These are phyloP conservation scores for Ostrea edulis DNA, from an alignment of 1,140 invertebrate species.

Conservation along the genomic window DNA sequence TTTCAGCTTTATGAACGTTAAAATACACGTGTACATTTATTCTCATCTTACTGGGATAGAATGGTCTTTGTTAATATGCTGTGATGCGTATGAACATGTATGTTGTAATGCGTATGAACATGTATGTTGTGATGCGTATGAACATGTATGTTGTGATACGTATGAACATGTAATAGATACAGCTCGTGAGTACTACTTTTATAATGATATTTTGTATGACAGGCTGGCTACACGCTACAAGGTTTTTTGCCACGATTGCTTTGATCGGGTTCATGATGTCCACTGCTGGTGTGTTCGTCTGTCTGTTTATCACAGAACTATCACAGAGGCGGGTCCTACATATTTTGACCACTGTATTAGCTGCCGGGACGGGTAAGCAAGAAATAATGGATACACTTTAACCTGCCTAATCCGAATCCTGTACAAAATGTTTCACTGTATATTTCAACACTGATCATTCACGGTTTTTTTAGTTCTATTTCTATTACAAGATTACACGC, in stretches of 20 bases:
- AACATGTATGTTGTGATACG: no score
- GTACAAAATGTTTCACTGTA: background rate
- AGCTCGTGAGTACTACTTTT: background rate
- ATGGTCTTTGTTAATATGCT: background rate
- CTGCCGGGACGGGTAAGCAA: background rate
- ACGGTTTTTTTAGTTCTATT: background rate
- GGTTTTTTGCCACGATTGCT: background rate
- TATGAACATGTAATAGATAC: no score
- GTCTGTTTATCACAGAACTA: background rate
- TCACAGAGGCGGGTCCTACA: constrained; percentile 8
- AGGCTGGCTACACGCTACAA: background rate
- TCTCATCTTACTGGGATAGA: background rate
- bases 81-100: background rate
- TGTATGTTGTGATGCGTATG: no score
- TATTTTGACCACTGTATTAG: background rate
- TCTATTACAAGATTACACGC: background rate
- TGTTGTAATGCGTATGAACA: background rate
- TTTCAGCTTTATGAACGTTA: no score
- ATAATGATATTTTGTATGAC: background rate
- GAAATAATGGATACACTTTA: no score
- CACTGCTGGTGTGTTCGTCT: background rate
- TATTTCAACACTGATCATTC: background rate
- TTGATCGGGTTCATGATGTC: background rate
- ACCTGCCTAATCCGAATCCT: background rate
- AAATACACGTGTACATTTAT: background rate